These are phyloP conservation scores for Tragelaphus imberbis DNA, from an alignment of 2,113 vertebrate species.

Conservation along the genomic window DNA sequence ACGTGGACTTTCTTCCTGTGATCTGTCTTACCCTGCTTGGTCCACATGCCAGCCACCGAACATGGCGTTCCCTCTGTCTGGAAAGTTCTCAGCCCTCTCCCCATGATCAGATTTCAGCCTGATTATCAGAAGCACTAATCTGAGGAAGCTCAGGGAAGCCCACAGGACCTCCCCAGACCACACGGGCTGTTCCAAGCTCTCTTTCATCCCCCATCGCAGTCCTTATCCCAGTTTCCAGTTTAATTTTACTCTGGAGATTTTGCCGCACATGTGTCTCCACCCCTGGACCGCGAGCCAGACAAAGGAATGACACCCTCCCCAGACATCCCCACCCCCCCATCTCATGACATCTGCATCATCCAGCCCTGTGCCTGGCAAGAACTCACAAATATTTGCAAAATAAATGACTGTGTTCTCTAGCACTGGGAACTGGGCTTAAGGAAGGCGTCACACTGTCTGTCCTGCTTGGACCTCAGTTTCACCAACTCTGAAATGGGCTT, in stretches of 20 bases:
- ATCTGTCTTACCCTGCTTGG: background rate
- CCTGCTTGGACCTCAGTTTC: background rate
- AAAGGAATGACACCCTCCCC: background rate
- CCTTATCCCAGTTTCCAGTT: background rate
- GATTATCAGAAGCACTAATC: background rate
- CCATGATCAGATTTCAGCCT: background rate
- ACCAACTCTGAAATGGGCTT: background rate
- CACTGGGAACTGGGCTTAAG: background rate
- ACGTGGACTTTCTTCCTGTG: background rate
- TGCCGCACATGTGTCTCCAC: background rate
- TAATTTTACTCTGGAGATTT: background rate
- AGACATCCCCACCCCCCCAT: fast-evolving
- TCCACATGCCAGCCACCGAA: background rate
- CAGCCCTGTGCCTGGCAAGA: background rate
- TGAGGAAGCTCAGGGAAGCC: background rate
- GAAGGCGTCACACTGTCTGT: background rate
- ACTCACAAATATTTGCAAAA: background rate
- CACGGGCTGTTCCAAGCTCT: background rate
- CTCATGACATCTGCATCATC: background rate
- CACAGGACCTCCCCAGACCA: background rate
- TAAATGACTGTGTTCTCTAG: background rate
- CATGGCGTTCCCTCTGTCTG: background rate
- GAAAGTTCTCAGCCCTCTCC: background rate
- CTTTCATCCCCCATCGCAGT: background rate
- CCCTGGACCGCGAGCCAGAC: background rate